These are phyloP conservation scores for Diaprepes abbreviatus DNA, from an alignment of 2,888 invertebrate species.

Conservation along the genomic window DNA sequence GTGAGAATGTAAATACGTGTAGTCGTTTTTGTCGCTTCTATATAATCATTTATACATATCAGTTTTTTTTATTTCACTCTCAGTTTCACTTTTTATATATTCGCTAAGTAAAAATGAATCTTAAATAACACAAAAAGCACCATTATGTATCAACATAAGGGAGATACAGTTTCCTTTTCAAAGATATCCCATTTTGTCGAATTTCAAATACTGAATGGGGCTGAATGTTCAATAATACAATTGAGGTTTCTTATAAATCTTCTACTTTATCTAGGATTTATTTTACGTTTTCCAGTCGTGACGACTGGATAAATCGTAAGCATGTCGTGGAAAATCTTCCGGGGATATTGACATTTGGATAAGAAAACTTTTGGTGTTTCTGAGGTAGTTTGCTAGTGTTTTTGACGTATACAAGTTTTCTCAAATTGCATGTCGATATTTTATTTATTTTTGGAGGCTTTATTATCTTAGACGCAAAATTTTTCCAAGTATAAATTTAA, in stretches of 20 bases:
- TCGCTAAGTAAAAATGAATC: too few species aligned
- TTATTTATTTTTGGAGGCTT: too few species aligned
- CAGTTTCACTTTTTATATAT: too few species aligned
- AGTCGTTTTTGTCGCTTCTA: too few species aligned
- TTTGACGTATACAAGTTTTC: too few species aligned
- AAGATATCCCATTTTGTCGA: background rate
- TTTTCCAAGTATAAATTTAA: too few species aligned
- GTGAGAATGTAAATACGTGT: too few species aligned
- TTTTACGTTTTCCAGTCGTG: slow-evolving; percentile 21
- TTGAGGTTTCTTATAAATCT: slow-evolving; percentile 4
- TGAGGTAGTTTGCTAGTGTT: background rate
- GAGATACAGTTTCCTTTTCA: background rate
- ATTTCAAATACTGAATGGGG: background rate
- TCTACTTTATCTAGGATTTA: slow-evolving; percentile 30
- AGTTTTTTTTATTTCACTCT: too few species aligned
- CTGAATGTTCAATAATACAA: background rate
- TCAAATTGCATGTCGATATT: too few species aligned
- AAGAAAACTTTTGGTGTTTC: background rate
- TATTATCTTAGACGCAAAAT: too few species aligned
- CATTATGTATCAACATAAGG: background rate
- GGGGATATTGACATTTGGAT: background rate
- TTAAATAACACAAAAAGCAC: too few species aligned
- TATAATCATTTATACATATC: too few species aligned
- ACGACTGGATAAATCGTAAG: slow-evolving; percentile 6
- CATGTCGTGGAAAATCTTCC: background rate